Base-by-base conservation (phyloP, 2,888 invertebrate species). In the Lampropteryx suffumata region DNA sequence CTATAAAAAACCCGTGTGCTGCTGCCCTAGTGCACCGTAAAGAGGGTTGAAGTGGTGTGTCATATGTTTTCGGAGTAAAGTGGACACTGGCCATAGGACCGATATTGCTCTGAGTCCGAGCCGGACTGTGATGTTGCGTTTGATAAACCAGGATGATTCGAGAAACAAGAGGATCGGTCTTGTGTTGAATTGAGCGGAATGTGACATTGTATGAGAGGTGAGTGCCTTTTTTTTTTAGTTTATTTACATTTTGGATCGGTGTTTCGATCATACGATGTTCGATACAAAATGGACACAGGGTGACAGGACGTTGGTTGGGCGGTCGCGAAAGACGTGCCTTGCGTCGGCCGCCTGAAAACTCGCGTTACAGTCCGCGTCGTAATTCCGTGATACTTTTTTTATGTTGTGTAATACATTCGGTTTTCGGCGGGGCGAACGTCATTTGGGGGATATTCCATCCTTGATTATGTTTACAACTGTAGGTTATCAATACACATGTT, bases 121-220 rank as follows among this genome's bases (percentile, higher is more conserved):
- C 82, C 80, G 83, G 81, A 83, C 76, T 76, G 84, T 84, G 80
- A 88, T 89, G 89, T 83, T 86, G 80, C 84, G 80, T 80, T 82
- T 80, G 75, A 79, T 79, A 82, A 86, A 83, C 80, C 84, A 88
- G 76, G 83, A 89, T 88, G 88, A 79, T 82, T 84, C 82, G 80
- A 82, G 74, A 83, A 79, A 82, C 80, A 73, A 82, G 79, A 73
- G 72, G 81, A 83, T 89, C 86, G 81, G 80, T 80, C 71, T 84
- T 76, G 73, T 82, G 79, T 82, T 83, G 82, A 84, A 87, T 87
- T 89, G 84, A 90, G 84, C 89, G 90, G 90, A 89, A 90, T 90
- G 90, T 90, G 90, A 90, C 90, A 89, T 89, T 84, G 88, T 83
- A 89, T 87, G 84, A 87, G 84, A 90, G 90, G 90, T 90, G 67